Evolutionary conservation across 2,888 invertebrate genomes (phyloP), one percentile per base, ranked within the genome.

Genomic region (Cephus sareptanus): DNA sequence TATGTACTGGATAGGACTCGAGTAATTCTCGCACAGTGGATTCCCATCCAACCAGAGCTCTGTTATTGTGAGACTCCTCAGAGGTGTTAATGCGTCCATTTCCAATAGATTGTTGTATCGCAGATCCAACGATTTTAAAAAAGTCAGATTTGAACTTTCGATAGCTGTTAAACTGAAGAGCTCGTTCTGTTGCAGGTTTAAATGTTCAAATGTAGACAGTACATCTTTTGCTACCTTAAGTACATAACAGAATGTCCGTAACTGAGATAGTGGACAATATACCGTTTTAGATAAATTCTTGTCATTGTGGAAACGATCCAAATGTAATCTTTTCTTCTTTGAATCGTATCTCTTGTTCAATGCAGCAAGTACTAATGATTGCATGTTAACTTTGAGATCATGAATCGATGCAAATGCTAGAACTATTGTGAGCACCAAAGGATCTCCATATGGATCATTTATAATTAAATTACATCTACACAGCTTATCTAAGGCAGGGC

Each of bases 11-110:
- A 91, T 89, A 0, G 94, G 92, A 76, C 94, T 94, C 0, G 91
- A 93, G 85, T 94, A 95, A 84, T 94, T 94, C 76, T 93, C 93
- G 87, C 96, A 96, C 0, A 96, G 84, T 0, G 95, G 95, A 92
- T 96, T 97, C 0, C 94, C 95, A 85, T 96, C 95, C 40, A 97
- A 88, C 81, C 90, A 92, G 12, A 96, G 86, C 73, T 93, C 92
- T 4, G 87, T 88, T 1, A 96, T 87, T 0, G 91, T 87, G 75
- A 95, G 81, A 0, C 89, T 84, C 69, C 86, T 88, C 1, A 93
- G 85, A 12, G 91, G 89, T 0, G 83, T 77, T 0, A 94, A 80
- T 4, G 76, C 68, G 6, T 86, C 85, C 80, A 87, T 87, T n/a
- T 83, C 85, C n/a, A 87, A 75, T 4, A 92, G 75, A 69, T 85